A percentile compares a stretch with the other conserved stretches of the same genome.
Evolutionary conservation across 2,888 invertebrate genomes (phyloP).

Genomic region (Seira musarum): DNA sequence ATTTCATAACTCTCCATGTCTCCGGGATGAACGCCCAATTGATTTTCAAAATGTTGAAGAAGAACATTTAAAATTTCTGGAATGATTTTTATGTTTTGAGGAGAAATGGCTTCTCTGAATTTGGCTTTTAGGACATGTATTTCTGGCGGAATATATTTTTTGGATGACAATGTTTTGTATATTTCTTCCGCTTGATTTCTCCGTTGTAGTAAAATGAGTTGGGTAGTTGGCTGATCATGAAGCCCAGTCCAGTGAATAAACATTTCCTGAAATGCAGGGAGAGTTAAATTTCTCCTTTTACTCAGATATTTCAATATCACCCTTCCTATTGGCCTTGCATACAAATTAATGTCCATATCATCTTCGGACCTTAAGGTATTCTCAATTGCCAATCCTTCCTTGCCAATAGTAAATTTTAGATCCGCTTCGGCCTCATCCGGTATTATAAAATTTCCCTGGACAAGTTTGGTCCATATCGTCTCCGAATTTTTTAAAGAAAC

Average conservation of each 20-base stretch:
- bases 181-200: not conserved
- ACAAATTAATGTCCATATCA: too few relatives aligned
- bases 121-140: not conserved
- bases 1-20: constrained; percentile 55
- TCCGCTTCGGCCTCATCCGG: not conserved
- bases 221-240: too few relatives aligned
- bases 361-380: too few relatives aligned
- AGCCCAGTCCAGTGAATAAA: too few relatives aligned
- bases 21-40: constrained; percentile 29
- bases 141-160: not conserved
- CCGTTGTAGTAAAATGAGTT: not conserved
- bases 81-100: not conserved
- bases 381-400: not conserved
- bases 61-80: not conserved
- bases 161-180: not conserved
- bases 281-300: too few relatives aligned
- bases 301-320: too few relatives aligned
- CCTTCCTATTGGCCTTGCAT: too few relatives aligned
- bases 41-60: not conserved
- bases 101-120: not conserved
- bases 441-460: not conserved
- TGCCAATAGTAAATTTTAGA: constrained; percentile 2
- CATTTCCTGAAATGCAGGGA: too few relatives aligned
- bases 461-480: constrained; percentile 8
- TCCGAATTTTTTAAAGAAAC: not conserved